Evolutionary conservation across 1,140 invertebrate species (phyloP).

Genomic region (Vanessa atalanta): DNA sequence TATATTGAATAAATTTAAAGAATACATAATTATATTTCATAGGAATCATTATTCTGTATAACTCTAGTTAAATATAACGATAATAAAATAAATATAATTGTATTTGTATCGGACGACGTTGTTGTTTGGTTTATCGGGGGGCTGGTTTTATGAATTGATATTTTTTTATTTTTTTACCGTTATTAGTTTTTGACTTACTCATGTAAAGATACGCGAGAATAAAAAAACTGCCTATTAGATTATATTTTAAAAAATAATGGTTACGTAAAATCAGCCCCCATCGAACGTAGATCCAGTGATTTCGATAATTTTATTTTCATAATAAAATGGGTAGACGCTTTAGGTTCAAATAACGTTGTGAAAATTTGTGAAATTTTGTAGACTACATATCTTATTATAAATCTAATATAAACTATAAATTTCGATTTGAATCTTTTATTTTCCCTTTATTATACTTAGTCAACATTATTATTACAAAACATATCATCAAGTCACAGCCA

Average conservation of each 20-base stretch:
- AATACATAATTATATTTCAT: slow-evolving; percentile 82
- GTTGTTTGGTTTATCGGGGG: slow-evolving; percentile 73
- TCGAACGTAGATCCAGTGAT: slow-evolving; percentile 75
- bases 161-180: slow-evolving; percentile 81
- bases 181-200: slow-evolving; percentile 80
- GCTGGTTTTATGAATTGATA: slow-evolving; percentile 77
- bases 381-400: slow-evolving; percentile 81
- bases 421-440: slow-evolving; percentile 74
- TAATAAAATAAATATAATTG: slow-evolving; percentile 80
- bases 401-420: slow-evolving; percentile 81
- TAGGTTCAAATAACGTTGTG: slow-evolving; percentile 81
- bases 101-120: slow-evolving; percentile 76
- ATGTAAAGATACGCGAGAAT: slow-evolving; percentile 74
- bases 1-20: slow-evolving; percentile 80
- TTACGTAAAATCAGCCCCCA: slow-evolving; percentile 75
- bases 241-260: slow-evolving; percentile 81
- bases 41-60: slow-evolving; percentile 83
- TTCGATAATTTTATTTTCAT: slow-evolving; percentile 80
- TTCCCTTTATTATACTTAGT: slow-evolving; percentile 6
- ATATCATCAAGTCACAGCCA: neutral
- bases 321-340: slow-evolving; percentile 81
- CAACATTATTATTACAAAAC: neutral
- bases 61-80: slow-evolving; percentile 82
- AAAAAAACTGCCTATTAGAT: slow-evolving; percentile 79
- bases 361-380: slow-evolving; percentile 81